These are phyloP conservation scores for Platycheirus albimanus DNA, from an alignment of 2,888 invertebrate species.

Conservation along the genomic window DNA sequence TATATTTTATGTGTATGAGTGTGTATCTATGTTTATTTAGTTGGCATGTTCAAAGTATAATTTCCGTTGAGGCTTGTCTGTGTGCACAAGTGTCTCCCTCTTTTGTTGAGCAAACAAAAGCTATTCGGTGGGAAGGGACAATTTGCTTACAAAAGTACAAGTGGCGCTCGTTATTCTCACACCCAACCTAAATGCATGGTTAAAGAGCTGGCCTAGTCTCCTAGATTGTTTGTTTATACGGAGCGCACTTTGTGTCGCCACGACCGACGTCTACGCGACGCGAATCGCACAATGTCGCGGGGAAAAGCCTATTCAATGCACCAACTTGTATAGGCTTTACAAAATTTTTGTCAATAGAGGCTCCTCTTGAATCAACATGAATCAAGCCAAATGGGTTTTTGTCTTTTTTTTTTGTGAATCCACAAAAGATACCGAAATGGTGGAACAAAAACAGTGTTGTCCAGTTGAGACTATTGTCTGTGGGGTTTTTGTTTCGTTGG, in stretches of 20 bases:
- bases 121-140: conserved; percentile 33
- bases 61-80: conserved; percentile 16
- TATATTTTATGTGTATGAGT: no score
- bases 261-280: no score
- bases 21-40: conserved; percentile 26
- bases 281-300: conserved; percentile 14
- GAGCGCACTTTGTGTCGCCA: background rate
- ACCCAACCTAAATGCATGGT: conserved; percentile 44
- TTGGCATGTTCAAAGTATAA: conserved; percentile 25
- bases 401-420: background rate
- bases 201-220: conserved; percentile 49
- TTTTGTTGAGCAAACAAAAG: conserved; percentile 60
- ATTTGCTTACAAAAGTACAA: conserved; percentile 26
- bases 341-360: conserved; percentile 27
- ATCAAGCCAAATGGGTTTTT: background rate
- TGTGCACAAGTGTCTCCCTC: conserved; percentile 43
- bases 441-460: no score
- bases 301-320: conserved; percentile 11
- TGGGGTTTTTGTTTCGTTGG: no score
- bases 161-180: conserved; percentile 54
- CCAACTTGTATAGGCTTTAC: background rate
- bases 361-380: background rate
- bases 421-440: background rate
- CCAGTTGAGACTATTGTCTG: background rate
- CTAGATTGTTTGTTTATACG: conserved; percentile 33